Evolutionary conservation across 1,140 invertebrate species (phyloP).

Genomic region (Streblospio benedicti): DNA sequence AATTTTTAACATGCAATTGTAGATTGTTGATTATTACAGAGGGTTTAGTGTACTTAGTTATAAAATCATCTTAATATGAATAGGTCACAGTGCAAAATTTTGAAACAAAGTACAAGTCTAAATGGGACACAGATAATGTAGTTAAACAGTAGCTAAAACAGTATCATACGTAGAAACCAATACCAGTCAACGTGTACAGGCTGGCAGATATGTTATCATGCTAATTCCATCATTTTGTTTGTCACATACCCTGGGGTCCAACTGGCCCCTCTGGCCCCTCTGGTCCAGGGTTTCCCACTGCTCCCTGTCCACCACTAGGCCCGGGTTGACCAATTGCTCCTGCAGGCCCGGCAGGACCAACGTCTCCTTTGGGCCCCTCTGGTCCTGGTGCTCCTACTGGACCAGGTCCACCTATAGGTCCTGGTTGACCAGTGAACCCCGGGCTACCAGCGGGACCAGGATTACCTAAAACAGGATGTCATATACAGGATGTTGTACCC

Average conservation of each 20-base stretch:
- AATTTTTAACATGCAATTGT: background rate
- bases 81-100: background rate
- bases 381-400: background rate
- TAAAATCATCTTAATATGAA: background rate
- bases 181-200: background rate
- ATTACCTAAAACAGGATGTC: background rate
- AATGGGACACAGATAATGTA: background rate
- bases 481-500: background rate
- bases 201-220: background rate
- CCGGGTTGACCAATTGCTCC: constrained; percentile 13
- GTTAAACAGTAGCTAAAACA: background rate
- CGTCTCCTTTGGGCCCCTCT: background rate
- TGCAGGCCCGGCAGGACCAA: background rate
- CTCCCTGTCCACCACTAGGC: background rate
- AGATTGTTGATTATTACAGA: background rate
- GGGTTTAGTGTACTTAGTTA: background rate
- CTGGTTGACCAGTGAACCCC: constrained; percentile 5
- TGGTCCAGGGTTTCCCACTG: background rate
- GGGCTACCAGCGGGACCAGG: background rate
- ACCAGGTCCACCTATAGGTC: background rate
- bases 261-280: background rate
- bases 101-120: background rate
- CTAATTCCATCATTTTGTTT: background rate
- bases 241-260: background rate
- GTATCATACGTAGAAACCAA: background rate